These are phyloP conservation scores for Felis chaus DNA, from an alignment of 2,113 vertebrate species.

Conservation along the genomic window DNA sequence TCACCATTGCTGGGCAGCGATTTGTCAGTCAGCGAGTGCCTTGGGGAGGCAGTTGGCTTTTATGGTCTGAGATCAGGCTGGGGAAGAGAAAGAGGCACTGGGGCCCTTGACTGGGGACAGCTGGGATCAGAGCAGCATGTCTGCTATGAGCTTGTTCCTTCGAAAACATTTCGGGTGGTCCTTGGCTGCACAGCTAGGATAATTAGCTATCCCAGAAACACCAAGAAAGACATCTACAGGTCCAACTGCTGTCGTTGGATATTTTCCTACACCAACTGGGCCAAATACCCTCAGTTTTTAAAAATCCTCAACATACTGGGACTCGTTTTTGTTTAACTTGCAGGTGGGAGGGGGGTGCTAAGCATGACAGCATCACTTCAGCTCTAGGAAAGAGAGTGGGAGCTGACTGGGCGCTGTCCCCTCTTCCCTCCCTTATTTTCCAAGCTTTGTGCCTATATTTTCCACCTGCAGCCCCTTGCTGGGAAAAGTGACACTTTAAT, in stretches of 20 bases:
- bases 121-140: neutral
- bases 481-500: slow-evolving; percentile 73
- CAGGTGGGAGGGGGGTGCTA: neutral
- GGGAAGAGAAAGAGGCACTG: neutral
- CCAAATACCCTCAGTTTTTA: neutral
- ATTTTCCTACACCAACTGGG: neutral
- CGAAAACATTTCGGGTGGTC: neutral
- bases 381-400: neutral
- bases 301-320: neutral
- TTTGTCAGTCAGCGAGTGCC: neutral
- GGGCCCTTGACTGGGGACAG: neutral
- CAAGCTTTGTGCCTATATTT: neutral
- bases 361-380: neutral
- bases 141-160: neutral
- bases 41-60: neutral
- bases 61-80: neutral
- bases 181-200: neutral
- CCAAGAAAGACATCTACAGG: neutral
- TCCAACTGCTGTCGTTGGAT: neutral
- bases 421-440: neutral
- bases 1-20: neutral
- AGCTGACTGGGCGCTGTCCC: neutral
- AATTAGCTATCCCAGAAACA: slow-evolving; percentile 22
- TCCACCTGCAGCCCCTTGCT: slow-evolving; percentile 38
- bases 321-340: slow-evolving; percentile 4